These are phyloP conservation scores for Eupeodes corollae DNA, from an alignment of 1,140 invertebrate genomes.

Conservation along the genomic window DNA sequence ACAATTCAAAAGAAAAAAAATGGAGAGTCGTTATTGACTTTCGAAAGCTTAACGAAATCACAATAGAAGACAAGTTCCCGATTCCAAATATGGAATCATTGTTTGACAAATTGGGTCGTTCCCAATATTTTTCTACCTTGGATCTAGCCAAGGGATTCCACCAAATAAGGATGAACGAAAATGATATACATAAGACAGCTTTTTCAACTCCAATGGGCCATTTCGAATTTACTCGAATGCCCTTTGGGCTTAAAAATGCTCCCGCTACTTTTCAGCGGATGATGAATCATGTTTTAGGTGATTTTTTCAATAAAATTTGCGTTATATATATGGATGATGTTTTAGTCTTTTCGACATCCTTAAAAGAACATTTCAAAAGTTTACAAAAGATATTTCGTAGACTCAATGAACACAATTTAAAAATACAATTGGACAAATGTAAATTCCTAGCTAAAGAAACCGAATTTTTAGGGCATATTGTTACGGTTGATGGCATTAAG, in stretches of 20 bases:
- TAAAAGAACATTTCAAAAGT: slow-evolving; percentile 27
- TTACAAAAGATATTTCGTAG: slow-evolving; percentile 24
- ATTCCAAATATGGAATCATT: slow-evolving; percentile 43
- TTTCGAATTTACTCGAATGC: slow-evolving; percentile 36
- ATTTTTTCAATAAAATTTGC: slow-evolving; percentile 19
- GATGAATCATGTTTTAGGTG: slow-evolving; percentile 31
- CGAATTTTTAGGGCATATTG: slow-evolving; percentile 23
- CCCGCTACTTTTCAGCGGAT: slow-evolving; percentile 38
- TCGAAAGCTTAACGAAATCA: slow-evolving; percentile 30
- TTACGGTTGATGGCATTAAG: slow-evolving; percentile 17
- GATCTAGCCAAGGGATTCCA: slow-evolving; percentile 40
- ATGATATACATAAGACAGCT: slow-evolving; percentile 38
- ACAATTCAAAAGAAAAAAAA: slow-evolving; percentile 19
- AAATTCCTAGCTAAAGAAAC: slow-evolving; percentile 24
- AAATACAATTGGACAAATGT: slow-evolving; percentile 24
- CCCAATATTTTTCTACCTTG: slow-evolving; percentile 37
- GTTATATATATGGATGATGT: slow-evolving; percentile 39
- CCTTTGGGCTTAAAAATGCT: too few species aligned
- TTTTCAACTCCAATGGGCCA: slow-evolving; percentile 33
- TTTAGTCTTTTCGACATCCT: slow-evolving; percentile 25
- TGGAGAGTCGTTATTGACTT: slow-evolving; percentile 33
- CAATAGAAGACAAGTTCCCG: slow-evolving; percentile 35
- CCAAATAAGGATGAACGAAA: slow-evolving; percentile 38
- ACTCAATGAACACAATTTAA: slow-evolving; percentile 21
- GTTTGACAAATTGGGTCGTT: slow-evolving; percentile 37